Evolutionary conservation across 2,797 vertebrate genomes (phyloP).

Genomic region (Smutsia temminckii): DNA sequence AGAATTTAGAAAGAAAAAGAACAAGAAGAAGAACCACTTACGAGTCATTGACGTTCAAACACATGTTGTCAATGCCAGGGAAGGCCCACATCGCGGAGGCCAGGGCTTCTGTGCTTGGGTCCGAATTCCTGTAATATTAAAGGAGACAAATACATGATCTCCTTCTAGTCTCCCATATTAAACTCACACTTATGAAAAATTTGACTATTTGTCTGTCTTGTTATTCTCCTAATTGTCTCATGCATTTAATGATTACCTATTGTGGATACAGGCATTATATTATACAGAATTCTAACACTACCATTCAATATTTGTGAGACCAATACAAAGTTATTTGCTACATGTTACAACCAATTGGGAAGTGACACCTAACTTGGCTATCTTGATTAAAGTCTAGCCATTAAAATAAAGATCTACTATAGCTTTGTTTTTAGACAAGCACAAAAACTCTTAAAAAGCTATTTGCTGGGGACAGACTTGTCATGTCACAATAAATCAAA

Average conservation of each 20-base stretch:
- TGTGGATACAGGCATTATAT: background rate
- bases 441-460: background rate
- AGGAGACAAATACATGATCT: background rate
- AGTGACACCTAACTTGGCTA: background rate
- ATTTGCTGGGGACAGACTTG: background rate
- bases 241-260: background rate
- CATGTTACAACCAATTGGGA: background rate
- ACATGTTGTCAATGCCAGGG: slow-evolving; percentile 92
- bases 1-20: background rate
- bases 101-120: slow-evolving; percentile 86
- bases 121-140: slow-evolving; percentile 87
- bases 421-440: background rate
- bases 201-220: background rate
- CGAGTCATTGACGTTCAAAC: slow-evolving; percentile 86
- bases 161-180: background rate
- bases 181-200: background rate
- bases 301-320: background rate
- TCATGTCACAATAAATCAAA: background rate
- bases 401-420: slow-evolving; percentile 33
- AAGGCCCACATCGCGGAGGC: slow-evolving; percentile 90
- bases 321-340: background rate
- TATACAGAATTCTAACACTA: background rate
- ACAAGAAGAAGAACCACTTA: slow-evolving; percentile 77
- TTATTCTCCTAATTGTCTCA: background rate
- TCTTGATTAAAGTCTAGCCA: background rate